Evolutionary conservation across 2,113 vertebrate species (phyloP).

Genomic region (Vicugna pacos): DNA sequence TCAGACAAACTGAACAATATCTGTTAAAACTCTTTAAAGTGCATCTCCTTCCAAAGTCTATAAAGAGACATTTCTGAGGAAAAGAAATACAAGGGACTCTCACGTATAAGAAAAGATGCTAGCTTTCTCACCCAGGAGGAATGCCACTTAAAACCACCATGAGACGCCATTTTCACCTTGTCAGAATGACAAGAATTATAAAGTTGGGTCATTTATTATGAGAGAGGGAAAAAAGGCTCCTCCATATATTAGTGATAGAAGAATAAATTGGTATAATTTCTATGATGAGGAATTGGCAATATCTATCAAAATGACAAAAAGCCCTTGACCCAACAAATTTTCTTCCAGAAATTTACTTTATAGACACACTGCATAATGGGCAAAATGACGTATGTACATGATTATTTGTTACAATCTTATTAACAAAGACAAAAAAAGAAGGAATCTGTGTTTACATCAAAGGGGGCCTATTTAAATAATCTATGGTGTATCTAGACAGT

Average conservation of each 20-base stretch:
- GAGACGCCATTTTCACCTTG: not conserved
- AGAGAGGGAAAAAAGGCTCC: not conserved
- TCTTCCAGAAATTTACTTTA: not conserved
- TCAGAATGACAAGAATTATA: constrained; percentile 11
- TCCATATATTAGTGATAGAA: constrained; percentile 26
- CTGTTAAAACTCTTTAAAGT: not conserved
- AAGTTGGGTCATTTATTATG: not conserved
- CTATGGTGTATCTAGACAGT: not conserved
- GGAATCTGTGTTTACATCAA: not conserved
- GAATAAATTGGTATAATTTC: constrained; percentile 2
- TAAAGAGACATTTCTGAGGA: constrained; percentile 11
- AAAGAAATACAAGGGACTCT: constrained; percentile 5
- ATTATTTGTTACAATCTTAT: not conserved
- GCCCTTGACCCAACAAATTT: not conserved
- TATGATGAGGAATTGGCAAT: constrained; percentile 47
- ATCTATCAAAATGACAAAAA: constrained; percentile 42
- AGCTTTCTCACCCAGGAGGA: not conserved
- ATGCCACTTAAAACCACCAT: not conserved
- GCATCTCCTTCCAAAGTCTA: constrained; percentile 21
- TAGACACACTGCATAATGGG: not conserved
- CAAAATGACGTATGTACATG: rapidly evolving
- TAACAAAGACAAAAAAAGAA: not conserved
- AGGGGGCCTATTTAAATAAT: not conserved
- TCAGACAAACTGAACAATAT: not conserved
- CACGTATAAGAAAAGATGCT: not conserved